These are phyloP conservation scores for Armadillidium nasatum DNA, from an alignment of 1,140 invertebrate genomes.

Conservation along the genomic window DNA sequence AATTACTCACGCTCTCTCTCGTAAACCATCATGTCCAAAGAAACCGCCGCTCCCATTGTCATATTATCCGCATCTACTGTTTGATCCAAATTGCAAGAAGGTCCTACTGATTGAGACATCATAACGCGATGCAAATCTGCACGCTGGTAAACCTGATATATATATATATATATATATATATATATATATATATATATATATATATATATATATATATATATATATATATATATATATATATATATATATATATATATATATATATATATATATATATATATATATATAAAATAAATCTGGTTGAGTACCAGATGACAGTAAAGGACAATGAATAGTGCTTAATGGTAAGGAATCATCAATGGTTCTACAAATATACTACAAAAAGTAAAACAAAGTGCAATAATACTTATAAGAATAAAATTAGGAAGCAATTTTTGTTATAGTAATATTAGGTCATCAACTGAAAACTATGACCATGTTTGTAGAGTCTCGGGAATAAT, in stretches of 20 bases:
- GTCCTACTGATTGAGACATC: slow-evolving; percentile 84
- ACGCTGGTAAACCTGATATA: slow-evolving; percentile 73
- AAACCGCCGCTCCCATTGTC: slow-evolving; percentile 83
- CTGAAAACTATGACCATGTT: too few relatives aligned
- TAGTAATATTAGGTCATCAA: too few relatives aligned
- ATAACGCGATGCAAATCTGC: slow-evolving; percentile 84
- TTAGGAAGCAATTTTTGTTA: too few relatives aligned
- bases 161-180: slow-evolving; percentile 29
- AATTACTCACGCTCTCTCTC: slow-evolving; percentile 73
- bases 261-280: slow-evolving; percentile 6
- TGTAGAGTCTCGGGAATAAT: too few relatives aligned
- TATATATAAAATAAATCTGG: too few relatives aligned
- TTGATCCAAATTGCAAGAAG: slow-evolving; percentile 85
- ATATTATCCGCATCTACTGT: slow-evolving; percentile 81
- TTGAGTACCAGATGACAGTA: too few relatives aligned
- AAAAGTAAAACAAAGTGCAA: too few relatives aligned
- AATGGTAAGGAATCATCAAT: too few relatives aligned
- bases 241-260: background rate
- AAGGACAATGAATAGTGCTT: too few relatives aligned
- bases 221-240: slow-evolving; percentile 9
- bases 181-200: slow-evolving; percentile 20
- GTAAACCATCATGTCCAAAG: slow-evolving; percentile 83
- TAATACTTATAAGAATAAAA: too few relatives aligned
- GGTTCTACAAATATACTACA: too few relatives aligned
- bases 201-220: background rate